Percentiles rank a stretch among this genome's conserved stretches.
phyloP scores from a whole-genome alignment of 1,140 invertebrate genomes.

The Brachionus calyciflorus region DNA sequence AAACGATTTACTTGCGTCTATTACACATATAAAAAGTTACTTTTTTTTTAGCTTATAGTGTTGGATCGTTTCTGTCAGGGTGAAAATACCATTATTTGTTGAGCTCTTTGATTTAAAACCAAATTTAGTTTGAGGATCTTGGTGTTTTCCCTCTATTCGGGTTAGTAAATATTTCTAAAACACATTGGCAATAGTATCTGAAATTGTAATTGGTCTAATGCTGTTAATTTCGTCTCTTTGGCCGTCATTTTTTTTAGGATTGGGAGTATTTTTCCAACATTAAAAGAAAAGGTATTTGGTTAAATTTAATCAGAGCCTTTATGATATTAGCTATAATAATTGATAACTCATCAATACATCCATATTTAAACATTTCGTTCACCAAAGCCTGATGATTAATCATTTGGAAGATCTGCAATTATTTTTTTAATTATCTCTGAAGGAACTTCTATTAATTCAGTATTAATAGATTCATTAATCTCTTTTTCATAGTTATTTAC shows the following conservation, averaged over 20 bases:
- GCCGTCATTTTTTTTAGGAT: not conserved
- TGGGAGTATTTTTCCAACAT: not conserved
- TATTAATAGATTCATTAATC: not conserved
- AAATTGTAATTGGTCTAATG: slow-evolving; percentile 1
- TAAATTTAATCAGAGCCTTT: not conserved
- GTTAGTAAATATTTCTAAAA: not conserved
- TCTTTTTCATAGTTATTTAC: slow-evolving; percentile 9
- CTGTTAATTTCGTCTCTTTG: not conserved
- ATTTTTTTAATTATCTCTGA: slow-evolving; percentile 20
- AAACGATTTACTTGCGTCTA: not conserved
- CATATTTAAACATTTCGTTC: slow-evolving; percentile 43
- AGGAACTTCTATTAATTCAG: not conserved
- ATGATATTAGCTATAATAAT: not conserved
- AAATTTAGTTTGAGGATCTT: not conserved
- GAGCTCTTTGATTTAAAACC: not conserved
- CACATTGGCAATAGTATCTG: not conserved
- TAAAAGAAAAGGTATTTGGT: not conserved
- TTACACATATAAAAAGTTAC: not conserved
- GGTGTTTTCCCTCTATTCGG: not conserved
- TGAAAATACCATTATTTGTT: not conserved
- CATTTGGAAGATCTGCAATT: slow-evolving; percentile 20
- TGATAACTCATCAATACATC: slow-evolving; percentile 14
- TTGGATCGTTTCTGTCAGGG: not conserved
- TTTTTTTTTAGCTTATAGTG: not conserved
- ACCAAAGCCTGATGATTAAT: not conserved